Evolutionary conservation across 92 coral and sea anemone genomes (phyloP).

Genomic region (Parazoanthus darwini): DNA sequence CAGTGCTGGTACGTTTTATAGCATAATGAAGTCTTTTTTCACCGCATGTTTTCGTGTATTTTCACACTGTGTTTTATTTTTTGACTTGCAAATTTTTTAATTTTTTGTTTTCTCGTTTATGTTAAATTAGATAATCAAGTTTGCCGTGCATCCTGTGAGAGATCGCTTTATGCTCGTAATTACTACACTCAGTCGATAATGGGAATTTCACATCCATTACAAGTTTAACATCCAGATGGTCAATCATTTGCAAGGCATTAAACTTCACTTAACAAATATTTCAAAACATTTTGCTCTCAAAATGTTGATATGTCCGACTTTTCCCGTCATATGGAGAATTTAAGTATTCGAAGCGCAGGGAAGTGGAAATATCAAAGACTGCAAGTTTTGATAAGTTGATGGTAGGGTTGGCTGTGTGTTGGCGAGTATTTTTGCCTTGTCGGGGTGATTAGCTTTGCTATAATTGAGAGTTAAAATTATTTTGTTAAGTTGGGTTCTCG

Average conservation of each 20-base stretch:
- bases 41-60: slow-evolving; percentile 8
- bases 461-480: slow-evolving; percentile 34
- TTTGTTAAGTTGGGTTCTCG: slow-evolving; percentile 15
- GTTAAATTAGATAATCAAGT: slow-evolving; percentile 32
- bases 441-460: slow-evolving; percentile 3
- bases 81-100: slow-evolving; percentile 26
- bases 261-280: slow-evolving; percentile 30
- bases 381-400: neutral
- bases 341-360: neutral
- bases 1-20: slow-evolving; percentile 19
- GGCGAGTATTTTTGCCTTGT: neutral
- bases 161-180: slow-evolving; percentile 14
- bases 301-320: neutral
- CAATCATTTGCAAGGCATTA: slow-evolving; percentile 29
- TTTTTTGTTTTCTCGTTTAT: slow-evolving; percentile 22
- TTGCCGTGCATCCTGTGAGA: neutral
- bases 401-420: neutral
- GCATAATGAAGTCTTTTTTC: slow-evolving; percentile 4
- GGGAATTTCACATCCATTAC: slow-evolving; percentile 28
- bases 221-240: slow-evolving; percentile 26
- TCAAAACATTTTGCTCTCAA: neutral
- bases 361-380: neutral
- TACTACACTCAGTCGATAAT: slow-evolving; percentile 1
- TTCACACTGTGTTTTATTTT: slow-evolving; percentile 24
- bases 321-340: neutral